Conservation (phyloP, 2,797 vertebrate species). For the Oceanodroma leucorhoa region DNA sequence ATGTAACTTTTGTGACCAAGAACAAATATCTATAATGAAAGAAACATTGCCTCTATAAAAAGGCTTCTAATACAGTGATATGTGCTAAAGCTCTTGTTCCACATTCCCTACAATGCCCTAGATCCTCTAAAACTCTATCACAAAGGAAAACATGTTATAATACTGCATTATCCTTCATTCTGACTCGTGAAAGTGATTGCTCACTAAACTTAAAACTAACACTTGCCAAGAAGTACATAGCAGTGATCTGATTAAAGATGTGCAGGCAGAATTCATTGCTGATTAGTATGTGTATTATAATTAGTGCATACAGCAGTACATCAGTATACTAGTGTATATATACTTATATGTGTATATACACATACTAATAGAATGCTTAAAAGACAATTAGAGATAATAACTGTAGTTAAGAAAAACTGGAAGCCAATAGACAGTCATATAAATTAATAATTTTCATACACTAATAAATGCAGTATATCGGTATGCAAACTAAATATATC, state of each 20-base stretch:
- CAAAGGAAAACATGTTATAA: not conserved
- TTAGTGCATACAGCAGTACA: not conserved
- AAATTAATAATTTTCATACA: not conserved
- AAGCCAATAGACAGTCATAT: not conserved
- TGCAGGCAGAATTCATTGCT: not conserved
- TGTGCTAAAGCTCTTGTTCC: not conserved
- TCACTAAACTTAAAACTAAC: not conserved
- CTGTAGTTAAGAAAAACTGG: not conserved
- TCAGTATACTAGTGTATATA: not conserved
- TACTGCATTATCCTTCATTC: not conserved
- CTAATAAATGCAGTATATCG: not conserved
- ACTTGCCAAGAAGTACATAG: not conserved
- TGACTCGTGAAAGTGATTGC: not conserved
- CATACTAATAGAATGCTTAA: not conserved
- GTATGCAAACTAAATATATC: not conserved
- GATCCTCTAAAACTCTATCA: not conserved
- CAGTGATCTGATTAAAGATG: not conserved
- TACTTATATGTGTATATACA: not conserved
- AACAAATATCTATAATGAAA: slow-evolving; percentile 12
- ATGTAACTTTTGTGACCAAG: slow-evolving; percentile 7
- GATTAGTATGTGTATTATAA: not conserved
- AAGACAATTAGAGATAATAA: not conserved
- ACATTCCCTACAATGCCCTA: not conserved
- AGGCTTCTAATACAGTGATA: not conserved
- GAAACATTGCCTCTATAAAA: not conserved